Evolutionary conservation across 1,140 invertebrate genomes (phyloP), one percentile per base, ranked within the genome.

Genomic region (Ceratina calcarata): DNA sequence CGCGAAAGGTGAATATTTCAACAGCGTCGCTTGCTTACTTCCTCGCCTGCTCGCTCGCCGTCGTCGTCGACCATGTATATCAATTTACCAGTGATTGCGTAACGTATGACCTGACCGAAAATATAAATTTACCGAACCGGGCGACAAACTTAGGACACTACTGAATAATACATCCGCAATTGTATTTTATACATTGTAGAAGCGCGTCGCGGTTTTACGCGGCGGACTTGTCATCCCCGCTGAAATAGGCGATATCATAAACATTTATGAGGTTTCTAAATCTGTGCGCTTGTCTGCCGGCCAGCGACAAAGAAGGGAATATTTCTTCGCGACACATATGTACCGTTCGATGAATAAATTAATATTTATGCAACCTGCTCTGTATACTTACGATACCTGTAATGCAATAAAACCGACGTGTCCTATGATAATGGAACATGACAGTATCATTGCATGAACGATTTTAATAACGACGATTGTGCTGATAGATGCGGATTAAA

Each of bases 1-100:
- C 62, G 49, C 69, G 68, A 71, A 67, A 83, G 80, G 78, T 87
- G 82, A 83, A 83, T 85, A 72, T 84, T 72, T 78, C 76, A 78
- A 10, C 45, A 12, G 8, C 58, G 24, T n/a, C 8, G 2, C 24
- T 10, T n/a, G 45, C 37, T 65, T 69, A 6, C 32, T 69, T 66
- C 73, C 18, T 24, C 24, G 16, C n/a, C 49, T 49, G 3, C 62
- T 65, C 49, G 32, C 32, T 37, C 32, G 32, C 6, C 22, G 20
- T 37, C 18, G 13, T 22, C 27, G 53, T 12, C 61, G 12, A 8
- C 8, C 20, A 49, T 83, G 73, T 67, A 61, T 80, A 80, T 84
- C 70, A 62, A 71, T 84, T 51, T 67, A 61, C 27, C 60, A 13
- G 49, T 27, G 32, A 68, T 73, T 55, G 77, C n/a, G 66, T 51